These are phyloP conservation scores for Noctua pronuba DNA, from an alignment of 2,888 invertebrate species.

Conservation along the genomic window DNA sequence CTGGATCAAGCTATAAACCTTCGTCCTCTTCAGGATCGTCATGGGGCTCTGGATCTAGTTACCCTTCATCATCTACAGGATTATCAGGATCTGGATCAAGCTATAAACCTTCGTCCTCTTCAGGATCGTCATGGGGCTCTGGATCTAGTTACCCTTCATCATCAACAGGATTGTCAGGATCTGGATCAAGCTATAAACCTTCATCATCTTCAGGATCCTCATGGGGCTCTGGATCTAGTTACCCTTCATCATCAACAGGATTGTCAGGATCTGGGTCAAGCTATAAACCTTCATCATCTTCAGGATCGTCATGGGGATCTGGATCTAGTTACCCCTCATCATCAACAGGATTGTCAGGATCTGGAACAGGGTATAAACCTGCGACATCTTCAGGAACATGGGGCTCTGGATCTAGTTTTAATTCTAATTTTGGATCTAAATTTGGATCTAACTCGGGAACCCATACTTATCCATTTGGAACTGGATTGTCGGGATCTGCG, in stretches of 20 bases:
- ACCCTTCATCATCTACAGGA: constrained; percentile 28
- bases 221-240: constrained; percentile 33
- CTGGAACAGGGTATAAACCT: constrained; percentile 36
- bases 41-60: constrained; percentile 29
- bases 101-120: constrained; percentile 52
- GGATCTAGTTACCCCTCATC: constrained; percentile 22
- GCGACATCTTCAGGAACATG: constrained; percentile 43
- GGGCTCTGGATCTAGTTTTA: constrained; percentile 3
- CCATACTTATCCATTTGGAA: constrained; percentile 40
- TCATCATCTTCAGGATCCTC: constrained; percentile 42
- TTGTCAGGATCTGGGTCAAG: constrained; percentile 4
- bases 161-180: constrained; percentile 25
- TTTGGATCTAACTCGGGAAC: constrained; percentile 27
- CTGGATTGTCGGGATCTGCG: constrained; percentile 40
- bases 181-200: constrained; percentile 18
- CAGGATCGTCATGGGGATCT: constrained; percentile 33
- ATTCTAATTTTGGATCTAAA: constrained; percentile 6
- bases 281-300: constrained; percentile 23
- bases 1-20: constrained; percentile 2
- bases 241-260: constrained; percentile 38
- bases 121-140: constrained; percentile 30
- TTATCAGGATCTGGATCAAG: constrained; percentile 19
- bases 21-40: constrained; percentile 30
- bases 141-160: constrained; percentile 35
- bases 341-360: constrained; percentile 24